phyloP scores from a whole-genome alignment of 1,140 invertebrate species.

The Drosophila ironensis region DNA sequence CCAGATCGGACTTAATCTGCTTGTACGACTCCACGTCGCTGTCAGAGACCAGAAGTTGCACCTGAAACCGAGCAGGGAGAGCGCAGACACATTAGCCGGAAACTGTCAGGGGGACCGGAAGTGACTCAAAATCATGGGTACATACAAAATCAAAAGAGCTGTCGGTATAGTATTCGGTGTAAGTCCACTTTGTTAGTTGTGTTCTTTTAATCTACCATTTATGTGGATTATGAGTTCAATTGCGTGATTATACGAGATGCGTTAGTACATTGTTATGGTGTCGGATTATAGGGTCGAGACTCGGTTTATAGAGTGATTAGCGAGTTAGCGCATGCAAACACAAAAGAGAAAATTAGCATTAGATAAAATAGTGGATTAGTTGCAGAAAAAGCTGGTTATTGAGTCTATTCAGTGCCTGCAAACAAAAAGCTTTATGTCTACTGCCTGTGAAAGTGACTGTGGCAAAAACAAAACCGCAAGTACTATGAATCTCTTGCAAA shows the following conservation, averaged over 20 bases:
- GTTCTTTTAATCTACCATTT: slow-evolving; percentile 38
- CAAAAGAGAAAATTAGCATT: slow-evolving; percentile 62
- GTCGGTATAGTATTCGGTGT: slow-evolving; percentile 62
- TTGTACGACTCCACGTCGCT: slow-evolving; percentile 99
- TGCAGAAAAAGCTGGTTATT: slow-evolving; percentile 20
- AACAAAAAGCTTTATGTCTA: too few species aligned
- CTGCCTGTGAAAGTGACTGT: slow-evolving; percentile 20
- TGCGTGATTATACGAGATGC: slow-evolving; percentile 27
- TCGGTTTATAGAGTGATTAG: slow-evolving; percentile 33
- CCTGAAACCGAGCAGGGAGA: slow-evolving; percentile 77
- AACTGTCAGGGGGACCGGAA: background rate
- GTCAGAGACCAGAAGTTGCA: slow-evolving; percentile 97
- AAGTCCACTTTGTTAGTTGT: slow-evolving; percentile 70
- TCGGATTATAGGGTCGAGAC: slow-evolving; percentile 47
- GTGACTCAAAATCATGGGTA: slow-evolving; percentile 23
- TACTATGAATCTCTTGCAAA: too few species aligned
- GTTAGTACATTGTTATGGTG: slow-evolving; percentile 32
- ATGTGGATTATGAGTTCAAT: slow-evolving; percentile 25
- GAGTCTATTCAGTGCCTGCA: too few species aligned
- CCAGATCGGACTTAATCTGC: slow-evolving; percentile 95
- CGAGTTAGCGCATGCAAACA: slow-evolving; percentile 67
- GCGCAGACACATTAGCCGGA: background rate
- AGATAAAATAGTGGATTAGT: slow-evolving; percentile 40
- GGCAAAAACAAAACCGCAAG: background rate
- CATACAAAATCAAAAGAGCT: slow-evolving; percentile 76